These are phyloP conservation scores for Dendroctonus valens DNA, from an alignment of 1,140 invertebrate genomes.

Conservation along the genomic window DNA sequence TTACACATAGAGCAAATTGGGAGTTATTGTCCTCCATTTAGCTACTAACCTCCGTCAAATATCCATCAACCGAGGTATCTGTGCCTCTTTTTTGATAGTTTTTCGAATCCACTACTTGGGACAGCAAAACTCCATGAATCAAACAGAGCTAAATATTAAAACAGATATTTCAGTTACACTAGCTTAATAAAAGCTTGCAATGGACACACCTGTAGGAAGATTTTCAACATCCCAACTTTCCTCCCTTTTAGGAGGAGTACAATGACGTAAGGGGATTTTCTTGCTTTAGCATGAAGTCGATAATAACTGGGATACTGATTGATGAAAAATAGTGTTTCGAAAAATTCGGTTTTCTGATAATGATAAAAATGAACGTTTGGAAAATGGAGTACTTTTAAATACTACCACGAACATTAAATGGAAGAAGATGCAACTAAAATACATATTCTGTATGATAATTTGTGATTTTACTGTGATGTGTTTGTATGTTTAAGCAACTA, in stretches of 20 bases:
- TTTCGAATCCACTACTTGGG: slow-evolving; percentile 32
- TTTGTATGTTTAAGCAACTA: too few relatives aligned
- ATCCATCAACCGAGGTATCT: slow-evolving; percentile 74
- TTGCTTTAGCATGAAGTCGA: too few relatives aligned
- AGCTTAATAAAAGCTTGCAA: neutral
- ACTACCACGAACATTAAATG: too few relatives aligned
- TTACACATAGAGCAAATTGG: too few relatives aligned
- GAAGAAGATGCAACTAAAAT: too few relatives aligned
- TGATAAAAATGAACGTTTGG: too few relatives aligned
- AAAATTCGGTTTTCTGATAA: too few relatives aligned
- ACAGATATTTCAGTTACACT: neutral
- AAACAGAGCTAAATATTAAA: slow-evolving; percentile 27
- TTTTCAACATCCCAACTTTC: slow-evolving; percentile 34
- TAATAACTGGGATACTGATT: too few relatives aligned
- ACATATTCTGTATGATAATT: too few relatives aligned
- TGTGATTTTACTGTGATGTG: too few relatives aligned
- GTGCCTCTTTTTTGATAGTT: slow-evolving; percentile 68
- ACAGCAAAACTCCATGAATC: slow-evolving; percentile 16
- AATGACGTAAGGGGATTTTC: neutral
- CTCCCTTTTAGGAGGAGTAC: neutral
- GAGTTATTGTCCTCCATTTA: neutral
- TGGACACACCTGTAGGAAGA: slow-evolving; percentile 35
- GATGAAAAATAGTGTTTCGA: too few relatives aligned
- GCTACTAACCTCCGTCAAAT: slow-evolving; percentile 71
- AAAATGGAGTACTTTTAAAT: too few relatives aligned